Base-by-base conservation (phyloP, 2,888 invertebrate genomes). In the Acanthosepion esculentum region DNA sequence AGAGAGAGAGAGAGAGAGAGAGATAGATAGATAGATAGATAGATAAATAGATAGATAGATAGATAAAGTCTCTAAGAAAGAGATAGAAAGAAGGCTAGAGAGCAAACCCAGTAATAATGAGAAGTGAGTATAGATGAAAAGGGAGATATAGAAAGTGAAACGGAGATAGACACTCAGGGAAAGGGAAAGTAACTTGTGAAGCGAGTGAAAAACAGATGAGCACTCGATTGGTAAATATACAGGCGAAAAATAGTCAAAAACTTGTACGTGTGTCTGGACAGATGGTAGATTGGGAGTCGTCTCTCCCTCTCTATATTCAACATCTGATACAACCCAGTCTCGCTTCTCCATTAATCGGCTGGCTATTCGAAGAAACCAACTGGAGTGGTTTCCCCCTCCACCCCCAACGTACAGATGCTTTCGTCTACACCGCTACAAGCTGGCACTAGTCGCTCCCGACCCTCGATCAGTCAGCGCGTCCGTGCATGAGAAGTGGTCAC, bases 401-500 rank as follows among this genome's bases (percentile, higher is more conserved):
- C 12, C 78, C 10, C n/a, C 5, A 1, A 78, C 33, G 78, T 15
- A 78, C n/a, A 78, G n/a, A 78, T 78, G 78, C n/a, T n/a, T n/a
- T n/a, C 18, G 78, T 78, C 78, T 78, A 78, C 78, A 78, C 10
- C n/a, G 1, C 78, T 15, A n/a, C 78, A 78, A 18, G n/a, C 78
- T n/a, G n/a, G 78, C 78, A 10, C 15, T 4, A 33, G 6, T n/a
- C 78, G 8, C 64, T 29, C 26, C 64, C 64, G 12, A 15, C 64
- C 29, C 29, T 78, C 64, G 15, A n/a, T 4, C n/a, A n/a, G 15
- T 59, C 78, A 78, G 78, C n/a, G n/a, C 78, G 78, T 18, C 15
- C n/a, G n/a, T n/a, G 78, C n/a, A 78, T 78, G 78, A 78, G 78
- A 78, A 78, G 78, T 78, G 78, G 78, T 78, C 78, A 78, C n/a